These are phyloP conservation scores for Crypturellus undulatus DNA, from an alignment of 2,113 vertebrate genomes.

Conservation along the genomic window DNA sequence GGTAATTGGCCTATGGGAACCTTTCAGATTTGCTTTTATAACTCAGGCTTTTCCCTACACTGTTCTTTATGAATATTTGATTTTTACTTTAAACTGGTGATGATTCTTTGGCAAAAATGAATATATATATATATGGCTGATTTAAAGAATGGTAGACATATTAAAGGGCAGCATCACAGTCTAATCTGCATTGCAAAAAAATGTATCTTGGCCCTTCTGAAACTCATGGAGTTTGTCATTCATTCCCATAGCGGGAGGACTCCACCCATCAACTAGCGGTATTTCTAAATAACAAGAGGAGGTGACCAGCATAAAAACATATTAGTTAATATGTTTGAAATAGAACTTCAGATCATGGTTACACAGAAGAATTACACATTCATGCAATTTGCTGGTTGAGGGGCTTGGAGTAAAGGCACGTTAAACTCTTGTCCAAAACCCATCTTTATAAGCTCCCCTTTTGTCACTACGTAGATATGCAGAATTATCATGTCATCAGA, in stretches of 20 bases:
- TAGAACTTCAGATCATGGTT: not conserved
- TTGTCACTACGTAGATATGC: not conserved
- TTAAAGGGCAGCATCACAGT: not conserved
- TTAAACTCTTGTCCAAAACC: not conserved
- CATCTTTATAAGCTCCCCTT: not conserved
- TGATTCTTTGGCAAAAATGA: not conserved
- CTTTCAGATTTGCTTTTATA: not conserved
- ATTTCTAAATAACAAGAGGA: not conserved
- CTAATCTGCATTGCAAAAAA: not conserved
- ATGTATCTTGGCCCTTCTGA: not conserved
- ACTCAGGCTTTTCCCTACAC: not conserved
- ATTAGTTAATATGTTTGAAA: not conserved
- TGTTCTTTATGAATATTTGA: not conserved
- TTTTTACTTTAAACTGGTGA: not conserved
- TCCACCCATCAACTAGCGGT: not conserved
- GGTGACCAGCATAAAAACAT: not conserved
- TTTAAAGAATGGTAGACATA: not conserved
- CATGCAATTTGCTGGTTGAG: not conserved
- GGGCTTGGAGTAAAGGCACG: not conserved
- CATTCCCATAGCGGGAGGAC: not conserved
- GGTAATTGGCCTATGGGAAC: not conserved
- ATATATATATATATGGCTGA: not conserved
- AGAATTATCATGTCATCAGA: not conserved
- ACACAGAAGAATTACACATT: not conserved
- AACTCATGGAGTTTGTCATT: not conserved